Evolutionary conservation across 2,888 invertebrate genomes (phyloP).

Genomic region (Phoronis australis): DNA sequence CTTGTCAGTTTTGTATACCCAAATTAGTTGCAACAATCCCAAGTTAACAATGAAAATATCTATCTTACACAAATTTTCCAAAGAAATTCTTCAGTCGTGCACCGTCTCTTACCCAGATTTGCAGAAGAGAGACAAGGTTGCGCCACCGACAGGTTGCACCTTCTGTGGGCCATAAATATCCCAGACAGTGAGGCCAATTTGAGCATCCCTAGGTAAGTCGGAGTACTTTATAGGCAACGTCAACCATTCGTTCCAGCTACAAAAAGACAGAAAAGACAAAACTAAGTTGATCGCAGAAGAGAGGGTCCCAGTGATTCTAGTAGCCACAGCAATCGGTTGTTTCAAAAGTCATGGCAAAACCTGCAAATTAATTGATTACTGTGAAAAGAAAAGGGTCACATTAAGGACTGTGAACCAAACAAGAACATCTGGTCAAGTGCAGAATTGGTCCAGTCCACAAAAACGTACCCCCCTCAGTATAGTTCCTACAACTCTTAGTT

Average conservation of each 20-base stretch:
- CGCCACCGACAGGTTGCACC: constrained; percentile 76
- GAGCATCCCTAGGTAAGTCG: constrained; percentile 82
- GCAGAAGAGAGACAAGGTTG: constrained; percentile 87
- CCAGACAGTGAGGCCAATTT: constrained; percentile 80
- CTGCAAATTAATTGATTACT: background rate
- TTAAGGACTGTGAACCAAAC: too few species aligned
- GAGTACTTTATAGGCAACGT: constrained; percentile 83
- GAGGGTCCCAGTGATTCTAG: background rate
- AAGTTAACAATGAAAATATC: too few species aligned
- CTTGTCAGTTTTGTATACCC: too few species aligned
- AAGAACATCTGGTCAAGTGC: too few species aligned
- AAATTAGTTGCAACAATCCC: too few species aligned
- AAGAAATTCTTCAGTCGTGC: too few species aligned
- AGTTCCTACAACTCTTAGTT: too few species aligned
- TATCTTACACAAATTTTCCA: too few species aligned
- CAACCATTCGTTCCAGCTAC: constrained; percentile 97
- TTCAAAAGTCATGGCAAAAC: background rate
- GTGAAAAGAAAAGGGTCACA: too few species aligned
- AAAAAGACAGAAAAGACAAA: constrained; percentile 26
- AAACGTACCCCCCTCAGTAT: too few species aligned
- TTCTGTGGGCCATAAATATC: constrained; percentile 85
- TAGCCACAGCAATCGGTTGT: too few species aligned
- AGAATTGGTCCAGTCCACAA: too few species aligned
- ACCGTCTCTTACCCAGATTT: constrained; percentile 90
- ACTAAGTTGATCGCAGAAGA: background rate